Evolutionary conservation across 2,888 invertebrate genomes (phyloP).

Genomic region (Agonopterix alstromeriana): DNA sequence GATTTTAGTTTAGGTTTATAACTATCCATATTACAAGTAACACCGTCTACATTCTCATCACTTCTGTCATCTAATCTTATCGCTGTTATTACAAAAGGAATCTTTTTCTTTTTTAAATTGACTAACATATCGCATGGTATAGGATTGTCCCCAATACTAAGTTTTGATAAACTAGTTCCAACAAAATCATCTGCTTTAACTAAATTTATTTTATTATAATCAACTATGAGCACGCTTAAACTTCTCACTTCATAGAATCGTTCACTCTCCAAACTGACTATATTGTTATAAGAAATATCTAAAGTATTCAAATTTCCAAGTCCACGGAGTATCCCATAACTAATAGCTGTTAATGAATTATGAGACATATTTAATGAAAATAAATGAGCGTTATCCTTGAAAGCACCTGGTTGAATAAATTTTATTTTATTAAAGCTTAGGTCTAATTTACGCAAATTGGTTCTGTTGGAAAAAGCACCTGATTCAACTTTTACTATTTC

Average conservation of each 20-base stretch:
- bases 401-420: conserved; percentile 43
- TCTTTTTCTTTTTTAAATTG: conserved; percentile 21
- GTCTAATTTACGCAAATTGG: conserved; percentile 30
- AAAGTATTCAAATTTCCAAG: conserved; percentile 30
- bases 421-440: conserved; percentile 43
- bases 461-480: not conserved
- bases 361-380: conserved; percentile 43
- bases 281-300: conserved; percentile 47
- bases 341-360: conserved; percentile 31
- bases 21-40: conserved; percentile 24
- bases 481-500: conserved; percentile 17
- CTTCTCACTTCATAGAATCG: conserved; percentile 38
- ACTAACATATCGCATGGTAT: conserved; percentile 40
- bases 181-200: conserved; percentile 35
- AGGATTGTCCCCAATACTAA: conserved; percentile 58
- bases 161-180: conserved; percentile 25
- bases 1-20: not conserved
- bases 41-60: conserved; percentile 30
- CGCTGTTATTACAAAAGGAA: conserved; percentile 31
- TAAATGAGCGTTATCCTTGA: conserved; percentile 37
- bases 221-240: conserved; percentile 36
- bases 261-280: conserved; percentile 39
- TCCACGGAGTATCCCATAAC: conserved; percentile 46
- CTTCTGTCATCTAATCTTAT: conserved; percentile 23
- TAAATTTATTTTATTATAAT: conserved; percentile 40